These are phyloP conservation scores for Rhynchotus rufescens DNA, from an alignment of 2,797 vertebrate species.

Conservation along the genomic window DNA sequence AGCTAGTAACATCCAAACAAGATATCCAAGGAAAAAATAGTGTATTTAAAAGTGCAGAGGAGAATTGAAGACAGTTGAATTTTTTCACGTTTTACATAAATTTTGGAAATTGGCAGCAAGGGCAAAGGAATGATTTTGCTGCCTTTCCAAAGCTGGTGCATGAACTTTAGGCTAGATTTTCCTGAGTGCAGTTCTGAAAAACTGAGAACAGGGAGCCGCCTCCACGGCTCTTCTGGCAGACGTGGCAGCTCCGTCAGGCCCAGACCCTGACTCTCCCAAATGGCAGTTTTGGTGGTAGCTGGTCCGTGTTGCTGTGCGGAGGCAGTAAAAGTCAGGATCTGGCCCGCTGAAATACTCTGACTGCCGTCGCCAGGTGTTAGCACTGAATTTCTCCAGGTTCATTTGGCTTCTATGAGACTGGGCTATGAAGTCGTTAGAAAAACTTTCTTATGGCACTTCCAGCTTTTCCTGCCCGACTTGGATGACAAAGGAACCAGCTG, in stretches of 20 bases:
- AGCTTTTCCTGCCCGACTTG: slow-evolving; percentile 2
- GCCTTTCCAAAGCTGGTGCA: background rate
- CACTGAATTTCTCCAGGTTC: background rate
- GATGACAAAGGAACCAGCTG: slow-evolving; percentile 26
- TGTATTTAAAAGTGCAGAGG: slow-evolving; percentile 32
- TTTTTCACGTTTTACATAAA: slow-evolving; percentile 32
- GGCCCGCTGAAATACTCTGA: background rate
- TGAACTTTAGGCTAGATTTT: background rate
- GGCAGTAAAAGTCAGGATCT: background rate
- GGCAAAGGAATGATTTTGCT: background rate
- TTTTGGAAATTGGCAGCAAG: background rate
- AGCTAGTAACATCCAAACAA: background rate
- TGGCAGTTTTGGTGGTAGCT: background rate
- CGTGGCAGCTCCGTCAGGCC: background rate
- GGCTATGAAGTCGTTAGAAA: background rate
- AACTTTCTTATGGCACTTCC: background rate
- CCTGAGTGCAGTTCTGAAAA: background rate
- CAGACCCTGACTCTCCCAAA: background rate
- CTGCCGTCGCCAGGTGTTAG: background rate
- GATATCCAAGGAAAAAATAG: background rate
- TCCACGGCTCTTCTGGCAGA: rapidly evolving
- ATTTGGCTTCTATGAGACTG: background rate
- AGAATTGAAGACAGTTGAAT: slow-evolving; percentile 33
- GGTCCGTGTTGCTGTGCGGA: background rate
- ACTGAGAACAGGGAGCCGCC: background rate